A percentile compares a stretch with the other conserved stretches of the same genome.
phyloP scores from a whole-genome alignment of 2,888 invertebrate species.

The Eremobia ochroleuca region DNA sequence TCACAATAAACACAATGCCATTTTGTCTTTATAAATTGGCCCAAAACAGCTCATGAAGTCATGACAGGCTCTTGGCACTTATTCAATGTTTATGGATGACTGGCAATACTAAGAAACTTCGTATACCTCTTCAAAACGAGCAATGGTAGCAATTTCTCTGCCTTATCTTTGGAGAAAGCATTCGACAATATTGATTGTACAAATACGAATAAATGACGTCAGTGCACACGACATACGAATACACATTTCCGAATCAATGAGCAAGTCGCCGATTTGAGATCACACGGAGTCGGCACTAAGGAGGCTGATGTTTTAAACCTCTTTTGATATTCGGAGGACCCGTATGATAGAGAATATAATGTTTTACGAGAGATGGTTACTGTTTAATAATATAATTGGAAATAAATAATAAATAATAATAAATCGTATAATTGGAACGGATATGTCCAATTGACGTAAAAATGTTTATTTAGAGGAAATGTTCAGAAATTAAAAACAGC shows the following conservation, averaged over 20 bases:
- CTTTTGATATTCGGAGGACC: constrained; percentile 50
- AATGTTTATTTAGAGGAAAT: constrained; percentile 1
- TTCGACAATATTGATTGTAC: constrained; percentile 48
- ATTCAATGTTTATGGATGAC: constrained; percentile 38
- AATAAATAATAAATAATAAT: no score
- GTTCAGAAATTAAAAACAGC: neutral
- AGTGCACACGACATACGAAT: constrained; percentile 52
- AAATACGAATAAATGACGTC: constrained; percentile 52
- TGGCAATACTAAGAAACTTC: constrained; percentile 2
- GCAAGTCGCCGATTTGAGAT: constrained; percentile 57
- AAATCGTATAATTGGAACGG: no score
- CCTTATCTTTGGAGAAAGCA: neutral
- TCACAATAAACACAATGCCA: constrained; percentile 14
- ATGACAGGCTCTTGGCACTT: constrained; percentile 21
- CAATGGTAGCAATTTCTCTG: constrained; percentile 27
- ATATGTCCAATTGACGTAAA: constrained; percentile 25
- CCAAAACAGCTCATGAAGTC: neutral
- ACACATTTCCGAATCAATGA: constrained; percentile 64
- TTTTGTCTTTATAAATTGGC: constrained; percentile 27
- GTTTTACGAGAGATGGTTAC: constrained; percentile 32
- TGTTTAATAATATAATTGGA: constrained; percentile 46
- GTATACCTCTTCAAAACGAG: constrained; percentile 8
- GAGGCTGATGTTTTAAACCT: constrained; percentile 62
- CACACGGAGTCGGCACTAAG: constrained; percentile 59
- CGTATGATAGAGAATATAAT: constrained; percentile 39